These are phyloP conservation scores for Latheticus oryzae DNA, from an alignment of 2,888 invertebrate genomes.

Conservation along the genomic window DNA sequence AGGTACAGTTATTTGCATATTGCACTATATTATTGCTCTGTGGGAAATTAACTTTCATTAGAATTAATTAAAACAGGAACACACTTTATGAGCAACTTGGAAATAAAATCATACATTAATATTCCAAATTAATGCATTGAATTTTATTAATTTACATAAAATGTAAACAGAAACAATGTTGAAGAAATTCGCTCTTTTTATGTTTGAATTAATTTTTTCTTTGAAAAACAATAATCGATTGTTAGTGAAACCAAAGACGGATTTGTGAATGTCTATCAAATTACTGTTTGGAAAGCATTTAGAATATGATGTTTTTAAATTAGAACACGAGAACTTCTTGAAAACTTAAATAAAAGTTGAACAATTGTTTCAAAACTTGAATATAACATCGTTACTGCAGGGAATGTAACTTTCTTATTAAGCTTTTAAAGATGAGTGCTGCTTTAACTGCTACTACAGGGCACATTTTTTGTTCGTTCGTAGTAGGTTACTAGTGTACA, in stretches of 20 bases:
- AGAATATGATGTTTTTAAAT: conserved; percentile 6
- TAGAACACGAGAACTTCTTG: conserved; percentile 1
- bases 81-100: conserved; percentile 30
- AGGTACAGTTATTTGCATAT: conserved; percentile 37
- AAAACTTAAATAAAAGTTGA: conserved; percentile 2
- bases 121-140: conserved; percentile 23
- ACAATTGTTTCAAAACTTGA: conserved; percentile 10
- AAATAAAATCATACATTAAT: conserved; percentile 32
- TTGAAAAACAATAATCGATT: no score
- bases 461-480: no score
- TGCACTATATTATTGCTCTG: conserved; percentile 36
- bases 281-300: no score
- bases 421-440: conserved; percentile 5
- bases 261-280: no score
- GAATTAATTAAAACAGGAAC: conserved; percentile 33
- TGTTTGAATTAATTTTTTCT: no score
- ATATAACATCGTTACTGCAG: conserved; percentile 13
- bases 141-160: conserved; percentile 26
- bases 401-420: conserved; percentile 19
- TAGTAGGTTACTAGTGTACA: no score
- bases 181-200: no score
- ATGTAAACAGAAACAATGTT: no score
- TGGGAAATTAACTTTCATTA: conserved; percentile 37
- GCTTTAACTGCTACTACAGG: no score
- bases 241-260: no score